Evolutionary conservation across 2,113 vertebrate species (phyloP).

Genomic region (Rhea americana): DNA sequence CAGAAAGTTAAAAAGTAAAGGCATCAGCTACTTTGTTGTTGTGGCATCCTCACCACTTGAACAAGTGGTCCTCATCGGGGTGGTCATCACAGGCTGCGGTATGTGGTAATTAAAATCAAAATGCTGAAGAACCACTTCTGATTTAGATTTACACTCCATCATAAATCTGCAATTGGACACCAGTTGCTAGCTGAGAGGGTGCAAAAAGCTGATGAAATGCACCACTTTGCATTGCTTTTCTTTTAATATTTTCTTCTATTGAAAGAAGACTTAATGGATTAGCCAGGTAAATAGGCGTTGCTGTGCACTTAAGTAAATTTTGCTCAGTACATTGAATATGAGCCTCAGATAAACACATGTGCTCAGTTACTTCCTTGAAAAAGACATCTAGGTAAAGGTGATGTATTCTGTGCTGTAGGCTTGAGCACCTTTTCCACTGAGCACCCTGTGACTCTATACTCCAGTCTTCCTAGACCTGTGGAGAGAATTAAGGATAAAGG

Average conservation of each 20-base stretch:
- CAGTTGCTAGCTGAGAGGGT: accelerated
- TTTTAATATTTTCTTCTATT: not conserved
- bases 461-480: not conserved
- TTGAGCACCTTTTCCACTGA: not conserved
- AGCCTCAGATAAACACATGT: not conserved
- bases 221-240: not conserved
- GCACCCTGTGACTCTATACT: not conserved
- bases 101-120: accelerated
- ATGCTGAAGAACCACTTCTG: slow-evolving; percentile 13
- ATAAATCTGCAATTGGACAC: not conserved
- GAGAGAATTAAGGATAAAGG: not conserved
- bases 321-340: not conserved
- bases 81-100: not conserved
- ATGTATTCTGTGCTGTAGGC: accelerated
- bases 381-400: not conserved
- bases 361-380: not conserved
- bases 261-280: not conserved
- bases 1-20: not conserved
- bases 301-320: not conserved
- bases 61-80: not conserved
- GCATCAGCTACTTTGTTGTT: not conserved
- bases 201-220: not conserved
- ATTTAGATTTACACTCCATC: not conserved
- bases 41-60: not conserved
- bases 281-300: not conserved